Conservation (phyloP, 2,113 vertebrate species). For the Gadus chalcogrammus region DNA sequence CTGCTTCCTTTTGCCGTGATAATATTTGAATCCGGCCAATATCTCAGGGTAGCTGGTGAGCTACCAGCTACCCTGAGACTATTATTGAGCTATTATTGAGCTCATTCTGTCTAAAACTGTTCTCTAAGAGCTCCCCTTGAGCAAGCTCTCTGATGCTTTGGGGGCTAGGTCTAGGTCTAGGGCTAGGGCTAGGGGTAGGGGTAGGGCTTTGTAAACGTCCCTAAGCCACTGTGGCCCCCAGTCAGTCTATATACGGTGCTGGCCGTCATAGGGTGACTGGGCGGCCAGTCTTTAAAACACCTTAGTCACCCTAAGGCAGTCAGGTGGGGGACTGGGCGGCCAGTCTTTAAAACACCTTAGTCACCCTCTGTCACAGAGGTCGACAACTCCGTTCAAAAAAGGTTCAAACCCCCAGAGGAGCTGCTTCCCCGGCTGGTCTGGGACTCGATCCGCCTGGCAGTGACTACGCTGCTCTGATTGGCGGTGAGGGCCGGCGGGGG, state of each 20-base stretch:
- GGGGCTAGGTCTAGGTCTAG: too few relatives aligned
- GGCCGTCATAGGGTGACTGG: constrained; percentile 17
- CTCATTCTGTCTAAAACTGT: too few relatives aligned
- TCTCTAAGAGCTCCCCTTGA: too few relatives aligned
- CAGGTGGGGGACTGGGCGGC: not conserved
- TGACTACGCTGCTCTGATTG: constrained; percentile 20
- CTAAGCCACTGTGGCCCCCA: not conserved
- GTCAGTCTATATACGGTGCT: not conserved
- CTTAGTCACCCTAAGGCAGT: not conserved
- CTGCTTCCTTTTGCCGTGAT: too few relatives aligned
- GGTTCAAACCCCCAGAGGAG: not conserved
- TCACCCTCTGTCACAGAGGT: not conserved
- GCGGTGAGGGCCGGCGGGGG: not conserved
- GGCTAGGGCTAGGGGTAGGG: not conserved
- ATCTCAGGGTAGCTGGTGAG: too few relatives aligned
- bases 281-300: not conserved
- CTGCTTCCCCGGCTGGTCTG: not conserved
- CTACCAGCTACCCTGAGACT: too few relatives aligned
- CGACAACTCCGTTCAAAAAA: not conserved
- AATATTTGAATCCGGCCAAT: too few relatives aligned
- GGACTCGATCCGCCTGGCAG: not conserved
- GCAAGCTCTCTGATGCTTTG: not conserved
- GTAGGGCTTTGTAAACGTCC: not conserved
- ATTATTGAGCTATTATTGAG: too few relatives aligned
- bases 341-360: not conserved